These are phyloP conservation scores for Euthynnus affinis DNA, from an alignment of 2,797 vertebrate species.

Conservation along the genomic window DNA sequence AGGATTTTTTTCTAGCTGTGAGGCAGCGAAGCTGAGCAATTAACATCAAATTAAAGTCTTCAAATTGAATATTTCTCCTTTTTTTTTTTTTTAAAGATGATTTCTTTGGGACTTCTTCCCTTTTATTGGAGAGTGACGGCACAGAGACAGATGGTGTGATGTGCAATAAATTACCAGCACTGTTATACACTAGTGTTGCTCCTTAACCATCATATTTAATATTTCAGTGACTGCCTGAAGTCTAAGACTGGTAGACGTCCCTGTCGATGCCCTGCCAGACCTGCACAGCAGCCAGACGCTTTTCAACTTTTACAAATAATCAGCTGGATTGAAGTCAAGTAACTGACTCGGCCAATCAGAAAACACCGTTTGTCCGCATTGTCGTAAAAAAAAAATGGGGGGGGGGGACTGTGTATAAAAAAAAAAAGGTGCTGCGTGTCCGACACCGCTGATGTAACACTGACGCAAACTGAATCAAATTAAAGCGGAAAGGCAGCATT, in stretches of 20 bases:
- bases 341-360: slow-evolving; percentile 9
- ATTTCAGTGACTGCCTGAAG: slow-evolving; percentile 31
- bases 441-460: neutral
- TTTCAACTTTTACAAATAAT: too few species aligned
- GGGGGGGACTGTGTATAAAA: neutral
- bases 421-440: too few species aligned
- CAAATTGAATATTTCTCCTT: too few species aligned
- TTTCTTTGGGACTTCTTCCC: neutral
- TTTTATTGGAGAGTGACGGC: neutral
- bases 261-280: slow-evolving; percentile 17
- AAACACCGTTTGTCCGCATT: neutral
- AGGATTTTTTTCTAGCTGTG: neutral
- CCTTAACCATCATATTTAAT: slow-evolving; percentile 23
- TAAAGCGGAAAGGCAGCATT: too few species aligned
- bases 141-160: neutral
- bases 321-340: slow-evolving; percentile 11
- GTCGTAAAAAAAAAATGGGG: too few species aligned
- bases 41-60: neutral
- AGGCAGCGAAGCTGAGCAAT: neutral
- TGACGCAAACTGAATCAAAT: neutral
- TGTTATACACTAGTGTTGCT: accelerated
- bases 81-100: too few species aligned
- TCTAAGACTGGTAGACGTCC: slow-evolving; percentile 9
- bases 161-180: too few species aligned
- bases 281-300: too few species aligned